Percentiles rank a stretch among this genome's conserved stretches.
phyloP scores from a whole-genome alignment of 2,113 vertebrate species.

The Anhinga anhinga region DNA sequence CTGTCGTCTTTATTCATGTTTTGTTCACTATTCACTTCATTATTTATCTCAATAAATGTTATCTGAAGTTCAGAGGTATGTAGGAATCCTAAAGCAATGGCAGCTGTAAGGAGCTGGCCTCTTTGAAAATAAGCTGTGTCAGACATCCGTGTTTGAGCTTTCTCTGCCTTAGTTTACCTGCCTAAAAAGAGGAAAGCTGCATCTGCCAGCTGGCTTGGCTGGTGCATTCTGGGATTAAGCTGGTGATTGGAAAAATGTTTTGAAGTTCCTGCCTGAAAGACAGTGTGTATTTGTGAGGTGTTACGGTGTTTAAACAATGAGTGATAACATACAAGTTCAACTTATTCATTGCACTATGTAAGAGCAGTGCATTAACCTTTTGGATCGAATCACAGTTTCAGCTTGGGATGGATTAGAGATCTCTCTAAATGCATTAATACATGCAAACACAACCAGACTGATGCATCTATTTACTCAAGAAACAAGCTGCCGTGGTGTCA shows the following conservation, averaged over 20 bases:
- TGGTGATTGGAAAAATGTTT: neutral
- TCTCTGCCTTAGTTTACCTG: neutral
- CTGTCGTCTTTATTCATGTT: neutral
- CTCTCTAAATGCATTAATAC: neutral
- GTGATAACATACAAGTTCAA: neutral
- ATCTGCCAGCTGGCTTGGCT: neutral
- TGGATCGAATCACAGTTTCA: neutral
- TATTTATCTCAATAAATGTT: slow-evolving; percentile 13
- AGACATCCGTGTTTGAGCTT: neutral
- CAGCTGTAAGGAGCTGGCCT: neutral
- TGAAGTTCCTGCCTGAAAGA: neutral
- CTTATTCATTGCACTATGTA: neutral
- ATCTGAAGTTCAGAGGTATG: neutral
- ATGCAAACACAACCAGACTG: neutral
- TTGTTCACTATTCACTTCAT: slow-evolving; percentile 16
- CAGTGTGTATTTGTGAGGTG: neutral
- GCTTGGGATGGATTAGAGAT: neutral
- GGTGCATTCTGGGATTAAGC: neutral
- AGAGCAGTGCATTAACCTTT: neutral
- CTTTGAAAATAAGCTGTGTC: neutral
- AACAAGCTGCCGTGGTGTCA: neutral
- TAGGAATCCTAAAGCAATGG: neutral
- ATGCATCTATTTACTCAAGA: neutral
- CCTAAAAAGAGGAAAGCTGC: neutral
- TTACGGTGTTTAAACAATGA: neutral